Conservation (phyloP, 2,797 vertebrate species). For the Prunella strophiata region DNA sequence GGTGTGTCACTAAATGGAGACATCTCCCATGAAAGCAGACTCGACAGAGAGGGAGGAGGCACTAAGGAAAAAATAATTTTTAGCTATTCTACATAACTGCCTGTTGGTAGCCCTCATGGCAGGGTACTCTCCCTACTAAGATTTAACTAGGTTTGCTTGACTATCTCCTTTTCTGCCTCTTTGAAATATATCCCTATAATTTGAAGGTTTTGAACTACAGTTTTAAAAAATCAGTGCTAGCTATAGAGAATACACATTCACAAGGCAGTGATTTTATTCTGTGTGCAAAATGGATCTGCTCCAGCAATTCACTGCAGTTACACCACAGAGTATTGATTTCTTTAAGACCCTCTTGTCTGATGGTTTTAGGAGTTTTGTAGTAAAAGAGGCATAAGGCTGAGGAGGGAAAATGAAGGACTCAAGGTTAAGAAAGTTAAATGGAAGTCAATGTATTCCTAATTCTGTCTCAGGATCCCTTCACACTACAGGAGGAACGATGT, state of each 20-base stretch:
- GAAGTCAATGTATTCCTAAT: background rate
- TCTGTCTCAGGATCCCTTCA: background rate
- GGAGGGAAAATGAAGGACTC: background rate
- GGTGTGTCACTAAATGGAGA: background rate
- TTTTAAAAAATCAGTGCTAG: background rate
- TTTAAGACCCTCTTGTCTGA: background rate
- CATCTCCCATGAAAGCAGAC: background rate
- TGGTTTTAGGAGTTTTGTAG: background rate
- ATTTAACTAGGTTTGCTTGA: background rate
- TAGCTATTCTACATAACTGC: background rate
- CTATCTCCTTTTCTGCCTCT: background rate
- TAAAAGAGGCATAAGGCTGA: background rate
- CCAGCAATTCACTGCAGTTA: background rate
- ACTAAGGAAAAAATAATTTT: background rate
- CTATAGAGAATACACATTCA: background rate
- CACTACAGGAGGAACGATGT: background rate
- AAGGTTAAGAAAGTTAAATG: background rate
- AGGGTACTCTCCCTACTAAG: background rate
- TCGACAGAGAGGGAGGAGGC: background rate
- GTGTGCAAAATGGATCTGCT: background rate
- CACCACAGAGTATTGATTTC: background rate
- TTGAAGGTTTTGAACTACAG: background rate
- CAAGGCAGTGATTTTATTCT: background rate
- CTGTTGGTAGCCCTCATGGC: background rate
- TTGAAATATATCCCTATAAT: background rate